Evolutionary conservation across 2,888 invertebrate species (phyloP), one percentile per base, ranked within the genome.

Genomic region (Mimas tiliae): DNA sequence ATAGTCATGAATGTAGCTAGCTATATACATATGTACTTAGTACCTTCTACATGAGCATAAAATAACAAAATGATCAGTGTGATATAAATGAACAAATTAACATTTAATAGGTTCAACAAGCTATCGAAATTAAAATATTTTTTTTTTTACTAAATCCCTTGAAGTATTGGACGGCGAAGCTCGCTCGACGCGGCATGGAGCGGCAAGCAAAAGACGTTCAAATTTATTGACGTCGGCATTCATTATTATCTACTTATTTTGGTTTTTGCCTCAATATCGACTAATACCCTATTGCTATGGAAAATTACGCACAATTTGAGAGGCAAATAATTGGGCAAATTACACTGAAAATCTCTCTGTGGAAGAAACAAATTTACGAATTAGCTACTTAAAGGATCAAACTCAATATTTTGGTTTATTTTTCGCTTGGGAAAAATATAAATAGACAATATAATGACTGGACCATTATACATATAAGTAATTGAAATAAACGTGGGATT

Each of bases 321-420:
- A 85, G 84, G 80, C 84, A 82, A 85, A 89, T 92, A 89, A 92
- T 89, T 90, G 86, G 83, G 72, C 79, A 86, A 90, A 90, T 91
- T 87, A 86, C 81, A 74, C 76, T 72, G 74, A 71, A 87, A 91
- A 91, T 88, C 91, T 85, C 81, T 88, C 90, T 89, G 86, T 70
- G 74, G 75, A 72, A 78, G 76, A 71, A 72, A 85, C 89, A 87
- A 85, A 83, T 78, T 81, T 75, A 74, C 82, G 88, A 92, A 91
- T 91, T 87, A 88, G 87, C 76, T 86, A 86, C 88, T 91, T 88
- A 86, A 84, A 85, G 83, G 87, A 89, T 89, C 73, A 66, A 77
- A 74, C 77, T 53, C 53, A 14, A 48, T 63, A 51, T 19, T 52
- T 45, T 55, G n/a, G 34, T 42, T 42, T 42, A 58, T 19, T 12